phyloP scores from a whole-genome alignment of 2,113 vertebrate species.

The Octodon degus region DNA sequence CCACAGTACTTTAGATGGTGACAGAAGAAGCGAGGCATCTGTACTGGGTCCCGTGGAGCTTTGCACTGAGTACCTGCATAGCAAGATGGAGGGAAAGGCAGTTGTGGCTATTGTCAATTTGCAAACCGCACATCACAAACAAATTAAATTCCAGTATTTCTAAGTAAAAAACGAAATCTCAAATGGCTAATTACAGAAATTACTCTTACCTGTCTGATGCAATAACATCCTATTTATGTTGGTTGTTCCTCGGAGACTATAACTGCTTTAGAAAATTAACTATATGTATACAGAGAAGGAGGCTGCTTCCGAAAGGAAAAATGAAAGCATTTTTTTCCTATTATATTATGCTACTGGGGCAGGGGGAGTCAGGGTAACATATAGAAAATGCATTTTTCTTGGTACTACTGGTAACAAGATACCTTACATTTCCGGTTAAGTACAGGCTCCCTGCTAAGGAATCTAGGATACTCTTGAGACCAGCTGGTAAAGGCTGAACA shows the following conservation, averaged over 20 bases:
- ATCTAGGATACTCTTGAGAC: constrained; percentile 82
- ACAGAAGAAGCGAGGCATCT: constrained; percentile 63
- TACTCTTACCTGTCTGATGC: constrained; percentile 71
- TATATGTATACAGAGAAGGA: neutral
- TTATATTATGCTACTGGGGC: neutral
- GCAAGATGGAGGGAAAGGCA: constrained; percentile 22
- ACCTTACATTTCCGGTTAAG: constrained; percentile 71
- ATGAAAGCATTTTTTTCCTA: neutral
- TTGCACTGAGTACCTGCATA: constrained; percentile 29
- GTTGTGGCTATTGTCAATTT: constrained; percentile 54
- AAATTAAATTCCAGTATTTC: constrained; percentile 69
- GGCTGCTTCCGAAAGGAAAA: neutral
- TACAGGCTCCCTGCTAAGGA: constrained; percentile 78
- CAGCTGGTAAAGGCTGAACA: constrained; percentile 85
- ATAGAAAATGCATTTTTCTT: constrained; percentile 67
- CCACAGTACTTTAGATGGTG: constrained; percentile 75
- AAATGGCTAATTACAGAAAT: constrained; percentile 75
- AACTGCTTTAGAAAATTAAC: neutral
- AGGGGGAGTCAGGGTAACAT: constrained; percentile 53
- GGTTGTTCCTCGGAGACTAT: constrained; percentile 30
- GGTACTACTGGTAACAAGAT: constrained; percentile 52
- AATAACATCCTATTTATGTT: constrained; percentile 61
- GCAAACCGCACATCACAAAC: constrained; percentile 63
- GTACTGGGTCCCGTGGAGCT: constrained; percentile 29
- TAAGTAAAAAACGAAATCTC: constrained; percentile 75